Base-by-base conservation (phyloP, 2,797 vertebrate genomes). In the Neosalanx taihuensis region DNA sequence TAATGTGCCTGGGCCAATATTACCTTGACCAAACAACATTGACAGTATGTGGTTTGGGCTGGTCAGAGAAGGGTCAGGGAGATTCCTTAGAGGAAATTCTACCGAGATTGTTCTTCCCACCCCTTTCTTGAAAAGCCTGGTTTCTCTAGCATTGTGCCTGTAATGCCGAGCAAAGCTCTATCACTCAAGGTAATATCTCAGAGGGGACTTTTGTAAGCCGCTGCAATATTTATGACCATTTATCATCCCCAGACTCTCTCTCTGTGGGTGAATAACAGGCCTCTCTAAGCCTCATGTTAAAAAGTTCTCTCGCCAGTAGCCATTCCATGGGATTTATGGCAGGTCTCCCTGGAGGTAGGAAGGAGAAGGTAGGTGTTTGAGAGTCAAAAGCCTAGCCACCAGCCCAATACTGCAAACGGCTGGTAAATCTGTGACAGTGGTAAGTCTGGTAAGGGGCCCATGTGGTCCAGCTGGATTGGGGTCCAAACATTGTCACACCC, bases 221-320 rank as follows among this genome's bases (percentile, higher is more conserved):
- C 70, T 85, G 85, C 85, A 89, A 87, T 91, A 91, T 91, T 88
- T 91, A 89, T 90, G 84, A 84, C 84, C 76, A 88, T 89, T 84
- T 85, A 82, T 88, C 89, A 90, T 83, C 75, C 82, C 9, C 1
- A 82, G 84, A 84, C 74, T 74, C 72, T 62, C 51, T 67, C 83
- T 86, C 70, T 70, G 74, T n/a, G 83, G 82, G 77, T 86, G 85
- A 87, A 84, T 89, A 86, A 86, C 81, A 87, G 87, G 73, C 86
- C 79, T 85, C 4, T 73, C 85, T 86, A 85, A 86, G 86, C 85
- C 87, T 83, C 69, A 83, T 79, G 86, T 87, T 89, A 86, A 90
- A 90, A 90, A 90, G 82, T 87, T 89, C 80, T 83, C 88, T 86
- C 77, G 67, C 82, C 69, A 61, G 81, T 70, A 41, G 85, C 85